Evolutionary conservation across 2,797 vertebrate genomes (phyloP), one percentile per base, ranked within the genome.

Genomic region (Falco novaeseelandiae): DNA sequence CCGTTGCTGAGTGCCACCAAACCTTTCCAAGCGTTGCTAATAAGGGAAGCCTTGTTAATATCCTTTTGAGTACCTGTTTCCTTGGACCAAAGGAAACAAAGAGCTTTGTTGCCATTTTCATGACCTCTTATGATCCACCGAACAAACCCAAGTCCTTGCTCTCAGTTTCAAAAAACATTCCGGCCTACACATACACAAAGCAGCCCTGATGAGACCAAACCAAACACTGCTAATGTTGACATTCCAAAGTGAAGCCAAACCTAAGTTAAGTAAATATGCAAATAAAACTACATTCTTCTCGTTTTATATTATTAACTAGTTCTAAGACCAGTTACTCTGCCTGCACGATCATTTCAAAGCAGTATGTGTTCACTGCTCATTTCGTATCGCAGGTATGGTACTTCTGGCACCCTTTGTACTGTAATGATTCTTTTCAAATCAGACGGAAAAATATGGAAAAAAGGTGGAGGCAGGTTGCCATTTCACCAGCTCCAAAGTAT

Each of bases 241-340:
- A 93, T 95, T 96, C 93, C 88, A 65, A 94, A 96, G 63, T 16
- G 63, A 91, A 93, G 88, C 78, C 90, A 96, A 96, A 92, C 63
- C 73, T 25, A 89, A 90, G n/a, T 91, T 84, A 87, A 87, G 65
- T 91, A 90, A 96, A 94, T 88, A 94, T 32, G 30, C 87, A 89
- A 96, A 83, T 76, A 89, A 94, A 92, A 74, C 5, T 3, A 36
- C 76, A 81, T 94, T 96, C 89, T 83, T 95, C 55, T 83, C 77
- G 38, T 16, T 78, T 84, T 38, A 18, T 67, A 67, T 36, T 95
- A 72, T 66, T 83, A 90, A 83, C 63, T 83, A 72, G 94, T 58
- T 69, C 58, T 74, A 78, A 81, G 55, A 63, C 32, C 32, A 51
- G 54, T 61, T 89, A 83, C 38, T 86, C 32, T 48, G 22, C 18